Conservation (phyloP, 92 coral and sea anemone species). For the Heliopora coerulea region DNA sequence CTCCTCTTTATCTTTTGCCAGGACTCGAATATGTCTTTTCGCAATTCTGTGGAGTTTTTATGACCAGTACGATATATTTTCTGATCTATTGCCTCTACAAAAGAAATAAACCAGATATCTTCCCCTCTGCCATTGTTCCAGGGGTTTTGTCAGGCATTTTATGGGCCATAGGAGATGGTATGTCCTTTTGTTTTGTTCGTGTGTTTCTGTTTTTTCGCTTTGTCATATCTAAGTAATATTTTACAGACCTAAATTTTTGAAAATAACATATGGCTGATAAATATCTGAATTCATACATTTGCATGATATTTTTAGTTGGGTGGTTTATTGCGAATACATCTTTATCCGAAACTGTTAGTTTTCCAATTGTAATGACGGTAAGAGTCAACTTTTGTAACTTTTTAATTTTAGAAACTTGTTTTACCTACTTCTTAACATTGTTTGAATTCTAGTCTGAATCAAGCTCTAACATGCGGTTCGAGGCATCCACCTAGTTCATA, state of each 20-base stretch:
- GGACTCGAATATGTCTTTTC: constrained; percentile 38
- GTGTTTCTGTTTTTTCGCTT: background rate
- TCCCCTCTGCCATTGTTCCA: constrained; percentile 25
- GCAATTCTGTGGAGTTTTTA: constrained; percentile 28
- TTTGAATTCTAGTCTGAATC: background rate
- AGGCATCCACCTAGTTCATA: too few species aligned
- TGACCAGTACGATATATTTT: constrained; percentile 30
- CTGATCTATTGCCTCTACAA: constrained; percentile 33
- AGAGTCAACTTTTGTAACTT: background rate
- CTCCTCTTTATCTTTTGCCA: background rate
- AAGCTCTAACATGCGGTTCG: background rate
- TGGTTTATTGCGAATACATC: constrained; percentile 41
- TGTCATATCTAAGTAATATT: background rate
- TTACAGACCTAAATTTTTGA: too few species aligned
- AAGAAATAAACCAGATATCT: constrained; percentile 38
- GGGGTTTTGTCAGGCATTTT: constrained; percentile 26
- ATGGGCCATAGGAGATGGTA: constrained; percentile 35
- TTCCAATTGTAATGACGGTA: constrained; percentile 39
- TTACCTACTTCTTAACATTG: background rate
- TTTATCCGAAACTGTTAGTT: constrained; percentile 35
- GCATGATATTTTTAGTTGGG: constrained; percentile 8
- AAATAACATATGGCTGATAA: background rate
- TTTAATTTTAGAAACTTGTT: background rate
- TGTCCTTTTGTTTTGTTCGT: background rate
- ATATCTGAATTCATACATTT: background rate